Base-by-base conservation (phyloP, 1,140 invertebrate genomes). In the Drosophila virilis region DNA sequence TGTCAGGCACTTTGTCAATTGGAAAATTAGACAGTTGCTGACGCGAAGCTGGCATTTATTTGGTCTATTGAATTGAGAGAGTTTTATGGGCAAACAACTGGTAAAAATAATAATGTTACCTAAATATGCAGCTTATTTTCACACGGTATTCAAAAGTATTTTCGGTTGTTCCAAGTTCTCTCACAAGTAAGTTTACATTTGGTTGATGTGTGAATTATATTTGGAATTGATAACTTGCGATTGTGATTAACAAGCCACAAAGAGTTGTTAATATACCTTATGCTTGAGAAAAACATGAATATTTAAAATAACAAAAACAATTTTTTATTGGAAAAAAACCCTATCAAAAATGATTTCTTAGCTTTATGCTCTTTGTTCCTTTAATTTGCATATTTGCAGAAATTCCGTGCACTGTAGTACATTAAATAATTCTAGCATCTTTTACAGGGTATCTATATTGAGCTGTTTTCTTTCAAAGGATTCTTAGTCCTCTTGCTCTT, bases 11-110 rank as follows among this genome's bases (percentile, higher is more conserved):
- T 62, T 64, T 48, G 37, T 82, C 67, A 78, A 72, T 73, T 79
- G 9, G 40, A 64, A 78, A 78, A 69, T 74, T 65, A 48, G 61
- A 74, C 59, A 62, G 45, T 64, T 74, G 64, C 55, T 55, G 45
- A 58, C 66, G 59, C 65, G 38, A 70, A 66, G 48, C 61, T 77
- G 83, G 60, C 83, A 82, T 57, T 86, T 73, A 81, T 76, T 70
- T 62, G 64, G 37, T 46, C 50, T 70, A 77, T 57, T 69, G 66
- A 78, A 72, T 59, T 67, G 82, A 69, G 69, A 71, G 61, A 46
- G 45, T 65, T 75, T 17, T 57, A 54, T 50, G 46, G 72, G 38
- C 57, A 35, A 71, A 66, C 78, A 55, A 50, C 38, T 22, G 51
- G 22, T 37, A 67, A 58, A 68, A 54, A 62, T 70, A 51, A 61